phyloP scores from a whole-genome alignment of 1,140 invertebrate genomes.

The Maniola jurtina region DNA sequence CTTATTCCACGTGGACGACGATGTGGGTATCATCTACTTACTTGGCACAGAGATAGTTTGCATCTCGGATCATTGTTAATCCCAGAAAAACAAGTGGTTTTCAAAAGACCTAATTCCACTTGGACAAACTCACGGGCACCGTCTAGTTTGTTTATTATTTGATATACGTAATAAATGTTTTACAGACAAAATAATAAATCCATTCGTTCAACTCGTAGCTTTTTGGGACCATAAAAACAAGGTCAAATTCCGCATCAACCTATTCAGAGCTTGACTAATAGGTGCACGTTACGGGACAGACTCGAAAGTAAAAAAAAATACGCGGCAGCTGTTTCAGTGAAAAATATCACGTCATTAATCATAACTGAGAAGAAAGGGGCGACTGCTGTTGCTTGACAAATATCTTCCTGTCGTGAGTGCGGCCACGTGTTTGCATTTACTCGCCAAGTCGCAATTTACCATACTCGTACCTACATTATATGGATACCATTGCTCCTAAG shows the following conservation, averaged over 20 bases:
- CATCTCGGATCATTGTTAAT: too few relatives aligned
- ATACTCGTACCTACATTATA: conserved; percentile 7
- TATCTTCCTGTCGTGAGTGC: conserved; percentile 51
- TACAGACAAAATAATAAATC: neutral
- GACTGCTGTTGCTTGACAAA: conserved; percentile 58
- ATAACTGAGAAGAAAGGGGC: conserved; percentile 59
- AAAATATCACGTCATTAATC: conserved; percentile 70
- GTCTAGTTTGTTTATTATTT: neutral
- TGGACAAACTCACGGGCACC: neutral
- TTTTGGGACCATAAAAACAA: conserved; percentile 21
- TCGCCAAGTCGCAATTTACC: conserved; percentile 12
- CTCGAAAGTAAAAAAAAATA: conserved; percentile 69
- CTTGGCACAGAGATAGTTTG: too few relatives aligned
- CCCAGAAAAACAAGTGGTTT: too few relatives aligned
- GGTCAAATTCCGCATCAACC: conserved; percentile 52
- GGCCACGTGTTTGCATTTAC: conserved; percentile 45
- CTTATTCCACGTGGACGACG: too few relatives aligned
- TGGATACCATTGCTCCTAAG: too few relatives aligned
- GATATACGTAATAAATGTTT: too few relatives aligned
- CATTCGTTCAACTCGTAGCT: neutral
- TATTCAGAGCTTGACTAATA: conserved; percentile 69
- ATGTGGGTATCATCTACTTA: too few relatives aligned
- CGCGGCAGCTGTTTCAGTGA: conserved; percentile 69
- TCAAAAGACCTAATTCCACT: neutral
- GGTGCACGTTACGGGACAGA: conserved; percentile 60